Evolutionary conservation across 2,797 vertebrate species (phyloP).

Genomic region (Zenarchopterus dispar): DNA sequence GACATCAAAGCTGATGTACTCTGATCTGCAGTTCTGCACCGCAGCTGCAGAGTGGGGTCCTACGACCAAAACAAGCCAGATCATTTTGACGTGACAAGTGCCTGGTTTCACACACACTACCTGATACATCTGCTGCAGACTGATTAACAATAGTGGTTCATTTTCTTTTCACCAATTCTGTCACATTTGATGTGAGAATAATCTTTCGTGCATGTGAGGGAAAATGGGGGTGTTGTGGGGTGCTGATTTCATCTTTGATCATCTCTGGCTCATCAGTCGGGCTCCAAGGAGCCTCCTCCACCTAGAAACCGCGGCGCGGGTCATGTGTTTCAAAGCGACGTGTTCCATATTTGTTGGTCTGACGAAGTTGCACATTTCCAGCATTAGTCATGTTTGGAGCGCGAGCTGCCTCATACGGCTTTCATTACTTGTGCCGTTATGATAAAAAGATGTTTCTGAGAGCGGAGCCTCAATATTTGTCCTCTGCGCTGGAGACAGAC

Average conservation of each 20-base stretch:
- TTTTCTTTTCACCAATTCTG: constrained; percentile 28
- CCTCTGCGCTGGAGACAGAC: constrained; percentile 42
- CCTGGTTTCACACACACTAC: constrained; percentile 21
- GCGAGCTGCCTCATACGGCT: constrained; percentile 57
- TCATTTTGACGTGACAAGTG: constrained; percentile 42
- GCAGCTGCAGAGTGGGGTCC: constrained; percentile 55
- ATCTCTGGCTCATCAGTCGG: constrained; percentile 37
- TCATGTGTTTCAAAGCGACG: constrained; percentile 42
- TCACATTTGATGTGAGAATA: constrained; percentile 41
- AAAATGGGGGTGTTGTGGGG: constrained; percentile 1
- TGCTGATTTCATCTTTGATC: constrained; percentile 55
- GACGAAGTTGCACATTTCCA: constrained; percentile 55
- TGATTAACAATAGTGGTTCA: constrained; percentile 15
- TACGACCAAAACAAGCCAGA: constrained; percentile 1
- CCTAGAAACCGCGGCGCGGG: constrained; percentile 43
- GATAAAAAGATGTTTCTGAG: constrained; percentile 72
- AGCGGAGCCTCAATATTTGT: constrained; percentile 57
- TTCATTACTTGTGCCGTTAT: constrained; percentile 68
- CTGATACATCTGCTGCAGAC: constrained; percentile 5
- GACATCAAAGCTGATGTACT: constrained; percentile 61
- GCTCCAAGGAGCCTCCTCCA: constrained; percentile 25
- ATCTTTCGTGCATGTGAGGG: constrained; percentile 53
- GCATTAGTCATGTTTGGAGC: constrained; percentile 78
- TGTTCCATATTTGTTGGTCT: constrained; percentile 60
- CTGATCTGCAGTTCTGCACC: constrained; percentile 45